A percentile compares a stretch with the other conserved stretches of the same genome.
These are phyloP conservation scores for Thymelicus lineola DNA, from an alignment of 2,888 invertebrate genomes.

Conservation along the genomic window DNA sequence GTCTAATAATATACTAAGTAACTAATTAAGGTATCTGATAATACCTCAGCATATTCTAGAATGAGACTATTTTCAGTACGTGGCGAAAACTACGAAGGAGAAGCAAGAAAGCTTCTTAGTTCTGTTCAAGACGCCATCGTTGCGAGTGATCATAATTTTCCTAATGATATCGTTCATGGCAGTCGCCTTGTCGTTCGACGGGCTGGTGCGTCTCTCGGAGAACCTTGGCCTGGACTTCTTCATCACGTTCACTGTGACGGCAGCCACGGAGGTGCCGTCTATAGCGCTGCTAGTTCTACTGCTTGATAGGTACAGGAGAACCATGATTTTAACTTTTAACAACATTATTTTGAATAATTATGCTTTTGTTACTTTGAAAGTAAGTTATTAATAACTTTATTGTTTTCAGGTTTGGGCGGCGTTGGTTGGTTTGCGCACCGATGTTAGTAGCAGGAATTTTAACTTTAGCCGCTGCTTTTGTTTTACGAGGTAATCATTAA, in stretches of 20 bases:
- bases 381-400: background rate
- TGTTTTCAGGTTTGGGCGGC: slow-evolving; percentile 57
- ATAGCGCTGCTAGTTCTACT: slow-evolving; percentile 49
- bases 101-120: slow-evolving; percentile 52
- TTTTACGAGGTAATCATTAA: slow-evolving; percentile 53
- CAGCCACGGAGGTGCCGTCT: slow-evolving; percentile 62
- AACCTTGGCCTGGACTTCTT: slow-evolving; percentile 65
- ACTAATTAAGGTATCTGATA: no score
- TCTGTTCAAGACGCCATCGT: slow-evolving; percentile 50
- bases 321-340: background rate
- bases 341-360: background rate
- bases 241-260: slow-evolving; percentile 62
- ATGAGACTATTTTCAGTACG: slow-evolving; percentile 37
- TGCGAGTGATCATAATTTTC: slow-evolving; percentile 53
- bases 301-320: slow-evolving; percentile 51
- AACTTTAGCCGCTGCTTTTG: slow-evolving; percentile 54
- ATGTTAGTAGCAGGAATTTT: slow-evolving; percentile 52
- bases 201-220: slow-evolving; percentile 64
- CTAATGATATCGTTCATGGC: slow-evolving; percentile 57
- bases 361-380: no score
- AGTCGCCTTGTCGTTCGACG: slow-evolving; percentile 59
- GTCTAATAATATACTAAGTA: no score
- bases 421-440: slow-evolving; percentile 54
- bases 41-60: no score
- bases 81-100: slow-evolving; percentile 50